Percentiles rank a stretch among this genome's conserved stretches.
These are phyloP conservation scores for Pimpla rufipes DNA, from an alignment of 2,888 invertebrate genomes.

Conservation along the genomic window DNA sequence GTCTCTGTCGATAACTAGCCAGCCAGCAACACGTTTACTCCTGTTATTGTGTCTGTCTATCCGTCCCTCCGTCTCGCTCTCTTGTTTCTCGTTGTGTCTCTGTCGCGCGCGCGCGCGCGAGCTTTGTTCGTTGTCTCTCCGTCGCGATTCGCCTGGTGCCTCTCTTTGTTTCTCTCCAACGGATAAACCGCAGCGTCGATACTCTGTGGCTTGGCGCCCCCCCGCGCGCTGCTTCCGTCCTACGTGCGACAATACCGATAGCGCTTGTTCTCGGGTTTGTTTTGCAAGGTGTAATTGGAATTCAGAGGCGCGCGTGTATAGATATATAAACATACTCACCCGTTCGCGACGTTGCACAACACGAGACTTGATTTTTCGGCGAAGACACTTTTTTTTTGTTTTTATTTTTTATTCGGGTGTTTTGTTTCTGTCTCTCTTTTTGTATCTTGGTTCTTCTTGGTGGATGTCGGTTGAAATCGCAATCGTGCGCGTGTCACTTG, in stretches of 20 bases:
- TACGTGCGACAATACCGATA: slow-evolving; percentile 61
- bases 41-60: slow-evolving; percentile 17
- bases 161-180: slow-evolving; percentile 22
- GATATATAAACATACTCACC: slow-evolving; percentile 21
- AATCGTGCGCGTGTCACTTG: background rate
- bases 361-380: slow-evolving; percentile 7
- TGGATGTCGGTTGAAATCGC: background rate
- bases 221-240: background rate
- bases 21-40: slow-evolving; percentile 27
- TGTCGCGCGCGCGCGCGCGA: background rate
- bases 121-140: background rate
- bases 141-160: background rate
- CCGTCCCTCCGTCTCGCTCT: background rate
- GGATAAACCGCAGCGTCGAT: slow-evolving; percentile 62
- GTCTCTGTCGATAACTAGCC: slow-evolving; percentile 61
- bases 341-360: background rate
- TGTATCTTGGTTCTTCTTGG: background rate
- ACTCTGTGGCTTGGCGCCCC: slow-evolving; percentile 40
- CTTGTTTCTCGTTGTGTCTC: background rate
- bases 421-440: background rate
- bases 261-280: slow-evolving; percentile 17
- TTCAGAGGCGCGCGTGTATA: background rate
- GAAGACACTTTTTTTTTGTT: background rate
- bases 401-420: background rate
- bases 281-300: slow-evolving; percentile 15